These are phyloP conservation scores for Hyaena hyaena DNA, from an alignment of 2,113 vertebrate genomes.

Conservation along the genomic window DNA sequence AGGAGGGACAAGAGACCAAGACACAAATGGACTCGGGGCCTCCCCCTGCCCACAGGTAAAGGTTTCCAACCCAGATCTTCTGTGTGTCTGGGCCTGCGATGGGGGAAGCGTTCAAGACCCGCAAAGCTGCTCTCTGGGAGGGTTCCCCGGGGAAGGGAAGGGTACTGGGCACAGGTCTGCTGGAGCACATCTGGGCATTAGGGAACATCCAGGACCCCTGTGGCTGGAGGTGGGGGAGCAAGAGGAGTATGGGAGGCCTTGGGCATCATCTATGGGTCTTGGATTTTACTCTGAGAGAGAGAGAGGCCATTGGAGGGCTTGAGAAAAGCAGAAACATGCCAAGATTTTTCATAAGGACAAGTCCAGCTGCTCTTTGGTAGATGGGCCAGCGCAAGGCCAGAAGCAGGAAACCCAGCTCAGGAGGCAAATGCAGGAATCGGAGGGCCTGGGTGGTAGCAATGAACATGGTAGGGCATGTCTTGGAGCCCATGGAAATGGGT, in stretches of 20 bases:
- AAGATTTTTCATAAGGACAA: not conserved
- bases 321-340: not conserved
- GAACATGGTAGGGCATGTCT: not conserved
- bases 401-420: not conserved
- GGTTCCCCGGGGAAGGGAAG: not conserved
- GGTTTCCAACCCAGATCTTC: not conserved
- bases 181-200: not conserved
- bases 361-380: not conserved
- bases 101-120: too few relatives aligned
- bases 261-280: not conserved
- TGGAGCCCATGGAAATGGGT: not conserved
- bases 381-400: not conserved
- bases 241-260: not conserved
- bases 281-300: not conserved
- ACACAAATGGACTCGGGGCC: not conserved
- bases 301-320: not conserved
- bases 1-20: not conserved
- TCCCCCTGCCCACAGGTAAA: not conserved
- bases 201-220: not conserved
- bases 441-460: rapidly evolving
- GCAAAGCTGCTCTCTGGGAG: not conserved
- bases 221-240: not conserved
- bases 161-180: not conserved
- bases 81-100: not conserved
- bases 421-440: not conserved